These are phyloP conservation scores for Carduelis carduelis DNA, from an alignment of 2,797 vertebrate genomes.

Conservation along the genomic window DNA sequence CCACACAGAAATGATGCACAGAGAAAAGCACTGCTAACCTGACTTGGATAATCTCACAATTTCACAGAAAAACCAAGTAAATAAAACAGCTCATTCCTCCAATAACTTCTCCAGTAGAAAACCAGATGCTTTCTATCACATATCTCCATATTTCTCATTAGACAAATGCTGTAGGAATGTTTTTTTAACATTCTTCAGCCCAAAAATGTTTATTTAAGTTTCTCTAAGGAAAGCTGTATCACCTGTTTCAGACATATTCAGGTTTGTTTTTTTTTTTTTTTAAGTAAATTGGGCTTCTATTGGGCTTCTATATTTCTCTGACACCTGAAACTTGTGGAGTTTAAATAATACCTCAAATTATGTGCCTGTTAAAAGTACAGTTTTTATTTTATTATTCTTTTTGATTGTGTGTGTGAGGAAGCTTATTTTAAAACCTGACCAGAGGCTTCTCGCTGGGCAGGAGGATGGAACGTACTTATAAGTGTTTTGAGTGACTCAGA, in stretches of 20 bases:
- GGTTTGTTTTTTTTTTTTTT: neutral
- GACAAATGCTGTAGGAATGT: neutral
- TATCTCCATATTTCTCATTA: neutral
- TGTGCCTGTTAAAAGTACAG: neutral
- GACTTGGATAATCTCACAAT: neutral
- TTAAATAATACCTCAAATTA: neutral
- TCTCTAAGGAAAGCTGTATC: neutral
- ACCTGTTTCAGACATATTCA: neutral
- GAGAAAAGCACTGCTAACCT: neutral
- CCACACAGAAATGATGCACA: neutral
- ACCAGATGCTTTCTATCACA: neutral
- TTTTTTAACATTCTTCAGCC: neutral
- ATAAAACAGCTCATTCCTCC: neutral
- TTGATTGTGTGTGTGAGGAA: neutral
- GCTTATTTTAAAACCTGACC: neutral
- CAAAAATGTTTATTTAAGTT: neutral
- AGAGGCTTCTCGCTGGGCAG: neutral
- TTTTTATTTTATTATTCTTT: no score
- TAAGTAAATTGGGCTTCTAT: neutral
- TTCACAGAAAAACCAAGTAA: neutral
- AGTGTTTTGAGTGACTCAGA: neutral
- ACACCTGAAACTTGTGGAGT: neutral
- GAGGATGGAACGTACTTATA: rapidly evolving
- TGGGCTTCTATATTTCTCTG: neutral
- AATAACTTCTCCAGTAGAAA: neutral